A percentile compares a stretch with the other conserved stretches of the same genome.
These are phyloP conservation scores for Lasiurus cinereus DNA, from an alignment of 2,113 vertebrate genomes.

Conservation along the genomic window DNA sequence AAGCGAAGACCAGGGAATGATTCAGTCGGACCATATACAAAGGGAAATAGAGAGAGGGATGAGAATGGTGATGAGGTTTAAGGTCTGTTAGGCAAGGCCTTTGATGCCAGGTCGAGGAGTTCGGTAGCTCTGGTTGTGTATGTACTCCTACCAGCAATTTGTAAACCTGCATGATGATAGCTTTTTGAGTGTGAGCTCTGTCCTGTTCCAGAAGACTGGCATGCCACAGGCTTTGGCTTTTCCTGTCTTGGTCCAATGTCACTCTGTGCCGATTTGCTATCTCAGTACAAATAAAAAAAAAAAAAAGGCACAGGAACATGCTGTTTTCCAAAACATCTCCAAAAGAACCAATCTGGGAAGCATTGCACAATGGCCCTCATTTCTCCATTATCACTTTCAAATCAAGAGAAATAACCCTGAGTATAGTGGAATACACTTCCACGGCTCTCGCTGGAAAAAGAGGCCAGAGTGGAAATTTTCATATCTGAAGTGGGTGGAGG, in stretches of 20 bases:
- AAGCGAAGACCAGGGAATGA: neutral
- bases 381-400: neutral
- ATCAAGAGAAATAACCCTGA: constrained; percentile 38
- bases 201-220: neutral
- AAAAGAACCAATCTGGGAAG: neutral
- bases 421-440: neutral
- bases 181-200: neutral
- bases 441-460: neutral
- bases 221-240: constrained; percentile 29
- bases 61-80: neutral
- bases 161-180: accelerated
- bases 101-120: neutral
- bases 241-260: constrained; percentile 37
- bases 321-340: constrained; percentile 41
- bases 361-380: neutral
- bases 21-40: neutral
- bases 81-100: neutral
- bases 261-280: constrained; percentile 61
- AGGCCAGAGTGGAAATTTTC: constrained; percentile 15
- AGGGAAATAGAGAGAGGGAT: neutral
- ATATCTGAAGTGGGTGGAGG: neutral
- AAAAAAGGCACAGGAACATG: constrained; percentile 39
- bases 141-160: neutral
- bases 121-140: neutral
- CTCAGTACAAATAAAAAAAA: constrained; percentile 55